These are phyloP conservation scores for Lithobius niger DNA, from an alignment of 1,140 invertebrate genomes.

Conservation along the genomic window DNA sequence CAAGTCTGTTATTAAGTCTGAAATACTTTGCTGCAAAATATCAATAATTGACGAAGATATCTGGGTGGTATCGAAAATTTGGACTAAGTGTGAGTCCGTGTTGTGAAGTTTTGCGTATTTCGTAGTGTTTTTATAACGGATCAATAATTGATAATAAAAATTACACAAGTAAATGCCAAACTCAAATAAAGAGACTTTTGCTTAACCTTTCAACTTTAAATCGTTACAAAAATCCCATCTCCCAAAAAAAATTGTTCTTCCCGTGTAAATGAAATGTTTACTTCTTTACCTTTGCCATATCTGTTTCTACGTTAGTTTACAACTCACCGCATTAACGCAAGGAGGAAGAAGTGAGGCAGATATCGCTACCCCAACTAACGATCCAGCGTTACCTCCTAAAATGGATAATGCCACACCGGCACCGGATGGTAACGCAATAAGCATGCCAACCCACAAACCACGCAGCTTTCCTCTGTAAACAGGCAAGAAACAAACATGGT, in stretches of 20 bases:
- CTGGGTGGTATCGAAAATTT: no score
- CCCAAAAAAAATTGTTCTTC: conserved; percentile 23
- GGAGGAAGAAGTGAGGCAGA: conserved; percentile 75
- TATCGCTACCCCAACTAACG: conserved; percentile 75
- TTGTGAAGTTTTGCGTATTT: no score
- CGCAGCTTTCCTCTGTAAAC: conserved; percentile 45
- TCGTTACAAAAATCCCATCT: not conserved
- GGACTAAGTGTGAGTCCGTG: no score
- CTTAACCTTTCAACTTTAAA: no score
- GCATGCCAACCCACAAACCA: conserved; percentile 47
- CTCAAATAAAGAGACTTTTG: not conserved
- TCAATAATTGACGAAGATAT: no score
- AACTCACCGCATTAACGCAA: conserved; percentile 65
- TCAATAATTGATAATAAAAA: no score
- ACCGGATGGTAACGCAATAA: conserved; percentile 56
- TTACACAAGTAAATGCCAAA: no score
- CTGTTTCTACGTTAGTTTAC: not conserved
- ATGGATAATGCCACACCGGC: conserved; percentile 72
- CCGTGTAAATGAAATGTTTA: not conserved
- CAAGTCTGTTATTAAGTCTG: no score
- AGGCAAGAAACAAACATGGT: no score
- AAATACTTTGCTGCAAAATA: no score
- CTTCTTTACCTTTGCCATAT: no score
- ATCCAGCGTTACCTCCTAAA: conserved; percentile 66
- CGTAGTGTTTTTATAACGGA: no score